Base-by-base conservation (phyloP, 2,797 vertebrate species). In the Hemitrygon akajei region DNA sequence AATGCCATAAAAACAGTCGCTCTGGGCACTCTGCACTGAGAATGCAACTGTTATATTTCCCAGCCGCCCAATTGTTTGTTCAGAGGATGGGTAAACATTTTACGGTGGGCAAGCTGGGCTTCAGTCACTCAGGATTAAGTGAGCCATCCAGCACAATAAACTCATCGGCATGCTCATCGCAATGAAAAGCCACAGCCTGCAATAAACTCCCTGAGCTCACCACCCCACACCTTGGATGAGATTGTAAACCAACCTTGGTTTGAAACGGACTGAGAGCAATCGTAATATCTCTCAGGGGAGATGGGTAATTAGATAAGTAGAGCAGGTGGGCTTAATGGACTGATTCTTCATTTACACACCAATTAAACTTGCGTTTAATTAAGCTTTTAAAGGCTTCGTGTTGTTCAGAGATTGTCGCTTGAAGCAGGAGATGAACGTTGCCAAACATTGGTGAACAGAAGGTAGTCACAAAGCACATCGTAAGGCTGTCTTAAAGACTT, bases 341-440 rank as follows among this genome's bases (percentile, higher is more conserved):
- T 69, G 60, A 89, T 89, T 37, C n/a, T 37, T 37, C 7, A 89
- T 89, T 89, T 89, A 89, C 60, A 89, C 63, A 66, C 66, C 86
- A 89, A 69, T 89, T 89, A 89, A 89, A 69, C 86, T 89, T 20
- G 60, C n/a, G n/a, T 69, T 69, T 89, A 89, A 89, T 89, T 89
- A 69, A 89, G 34, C 60, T 34, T 37, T 89, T 66, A 69, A 37
- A 69, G 63, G 60, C 63, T 69, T 37, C n/a, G 86, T 14, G 14
- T 7, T 89, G 60, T 69, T 69, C 86, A 7, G 63, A 37, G 34
- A 37, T 69, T 37, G 60, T 37, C 1, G n/a, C 86, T 89, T 22
- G 86, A 30, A 87, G 58, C 84, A 18, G n/a, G 58, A 89, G 63
- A 9, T 60, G 22, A 22, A 37, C 37, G 86, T 89, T 89, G 60